Percentiles rank a stretch among this genome's conserved stretches.
Evolutionary conservation across 2,888 invertebrate genomes (phyloP).

Genomic region (Ectropis crepuscularia): DNA sequence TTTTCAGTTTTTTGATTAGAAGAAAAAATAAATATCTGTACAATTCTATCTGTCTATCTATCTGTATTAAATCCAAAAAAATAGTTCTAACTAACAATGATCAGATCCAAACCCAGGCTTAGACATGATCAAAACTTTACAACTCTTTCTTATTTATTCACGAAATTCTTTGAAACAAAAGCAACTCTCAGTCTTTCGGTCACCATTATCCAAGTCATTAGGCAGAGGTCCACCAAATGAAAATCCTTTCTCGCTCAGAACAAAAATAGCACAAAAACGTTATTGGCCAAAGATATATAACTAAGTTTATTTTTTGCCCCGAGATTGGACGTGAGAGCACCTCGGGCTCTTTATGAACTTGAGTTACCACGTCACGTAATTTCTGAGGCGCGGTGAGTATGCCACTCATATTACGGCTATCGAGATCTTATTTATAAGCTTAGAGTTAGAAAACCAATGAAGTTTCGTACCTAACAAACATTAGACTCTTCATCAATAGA

Average conservation of each 20-base stretch:
- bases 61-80: no score
- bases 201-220: slow-evolving; percentile 3
- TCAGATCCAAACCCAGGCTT: background rate
- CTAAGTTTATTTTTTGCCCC: slow-evolving; percentile 49
- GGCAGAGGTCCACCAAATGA: slow-evolving; percentile 18
- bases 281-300: slow-evolving; percentile 36
- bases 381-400: slow-evolving; percentile 41
- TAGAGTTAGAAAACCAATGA: background rate
- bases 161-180: no score
- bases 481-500: no score
- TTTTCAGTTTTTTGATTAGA: no score
- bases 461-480: no score
- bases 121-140: background rate
- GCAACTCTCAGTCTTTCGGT: background rate
- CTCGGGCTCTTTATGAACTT: slow-evolving; percentile 58
- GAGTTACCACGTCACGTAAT: slow-evolving; percentile 63
- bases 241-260: slow-evolving; percentile 24
- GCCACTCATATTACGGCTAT: slow-evolving; percentile 51
- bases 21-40: no score
- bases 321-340: slow-evolving; percentile 50
- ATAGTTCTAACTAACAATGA: no score
- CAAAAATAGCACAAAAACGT: slow-evolving; percentile 35
- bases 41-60: no score
- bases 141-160: background rate
- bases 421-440: slow-evolving; percentile 22